These are phyloP conservation scores for Catostylus mosaicus DNA, from an alignment of 30 jellyfish, hydroid and myxozoan species.

Conservation along the genomic window DNA sequence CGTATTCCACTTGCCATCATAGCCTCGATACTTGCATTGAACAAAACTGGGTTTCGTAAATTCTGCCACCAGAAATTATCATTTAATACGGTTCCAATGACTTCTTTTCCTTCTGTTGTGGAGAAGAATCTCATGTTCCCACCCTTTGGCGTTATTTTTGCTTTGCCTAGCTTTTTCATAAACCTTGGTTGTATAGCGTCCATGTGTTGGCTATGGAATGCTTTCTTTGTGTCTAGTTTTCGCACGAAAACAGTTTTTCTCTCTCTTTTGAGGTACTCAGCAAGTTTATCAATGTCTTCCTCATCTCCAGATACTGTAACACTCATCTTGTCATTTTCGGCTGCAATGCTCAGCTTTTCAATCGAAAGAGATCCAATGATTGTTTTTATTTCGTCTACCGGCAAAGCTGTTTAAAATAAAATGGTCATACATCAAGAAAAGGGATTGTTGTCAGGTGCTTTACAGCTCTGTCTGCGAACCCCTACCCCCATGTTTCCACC, in stretches of 20 bases:
- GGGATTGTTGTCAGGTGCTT: too few species aligned
- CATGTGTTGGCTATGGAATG: conserved; percentile 73
- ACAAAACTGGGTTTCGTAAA: conserved; percentile 38
- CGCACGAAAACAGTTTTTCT: conserved; percentile 8
- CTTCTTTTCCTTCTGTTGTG: conserved; percentile 37
- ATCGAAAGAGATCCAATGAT: conserved; percentile 2
- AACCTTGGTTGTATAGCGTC: conserved; percentile 34
- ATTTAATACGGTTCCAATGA: conserved; percentile 14
- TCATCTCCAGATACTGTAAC: conserved; percentile 66
- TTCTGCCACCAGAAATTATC: conserved; percentile 60
- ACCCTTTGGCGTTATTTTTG: conserved; percentile 22
- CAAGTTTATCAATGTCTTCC: conserved; percentile 35
- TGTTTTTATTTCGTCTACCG: conserved; percentile 4
- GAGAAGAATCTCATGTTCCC: conserved; percentile 20
- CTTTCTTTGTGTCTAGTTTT: conserved; percentile 40
- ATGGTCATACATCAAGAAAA: too few species aligned
- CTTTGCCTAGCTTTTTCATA: conserved; percentile 10
- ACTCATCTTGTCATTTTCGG: conserved; percentile 38
- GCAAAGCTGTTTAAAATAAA: conserved; percentile 8
- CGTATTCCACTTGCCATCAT: conserved; percentile 29
- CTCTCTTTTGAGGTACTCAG: background rate
- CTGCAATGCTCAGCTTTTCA: conserved; percentile 39
- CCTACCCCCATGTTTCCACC: too few species aligned
- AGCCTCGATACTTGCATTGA: conserved; percentile 12
- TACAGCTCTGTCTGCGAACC: too few species aligned